Evolutionary conservation across 1,140 invertebrate species (phyloP).

Genomic region (Drosophila arizonae): DNA sequence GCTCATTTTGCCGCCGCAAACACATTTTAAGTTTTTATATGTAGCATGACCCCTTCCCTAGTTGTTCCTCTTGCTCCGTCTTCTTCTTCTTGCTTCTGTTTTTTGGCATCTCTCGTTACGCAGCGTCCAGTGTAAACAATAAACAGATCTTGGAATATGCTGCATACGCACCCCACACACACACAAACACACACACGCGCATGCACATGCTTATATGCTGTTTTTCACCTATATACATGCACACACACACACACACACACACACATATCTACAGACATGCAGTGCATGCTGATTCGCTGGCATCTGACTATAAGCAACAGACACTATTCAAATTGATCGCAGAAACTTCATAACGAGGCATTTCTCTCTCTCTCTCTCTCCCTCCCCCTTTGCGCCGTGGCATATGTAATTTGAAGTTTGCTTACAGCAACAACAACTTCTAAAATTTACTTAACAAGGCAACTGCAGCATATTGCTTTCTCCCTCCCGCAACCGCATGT

Average conservation of each 20-base stretch:
- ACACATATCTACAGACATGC: not conserved
- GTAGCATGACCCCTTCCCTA: too few relatives aligned
- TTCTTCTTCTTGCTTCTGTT: not conserved
- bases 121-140: constrained; percentile 64
- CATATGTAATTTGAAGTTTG: too few relatives aligned
- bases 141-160: constrained; percentile 67
- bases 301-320: constrained; percentile 30
- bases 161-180: constrained; percentile 11
- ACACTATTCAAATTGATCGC: constrained; percentile 1
- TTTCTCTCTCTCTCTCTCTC: not conserved
- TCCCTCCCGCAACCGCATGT: not conserved
- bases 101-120: constrained; percentile 12
- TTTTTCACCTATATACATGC: not conserved
- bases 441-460: too few relatives aligned
- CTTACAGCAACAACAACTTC: too few relatives aligned
- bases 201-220: not conserved
- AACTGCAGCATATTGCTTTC: not conserved
- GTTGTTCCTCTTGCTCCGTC: not conserved
- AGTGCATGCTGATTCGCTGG: constrained; percentile 21
- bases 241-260: not conserved
- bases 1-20: too few relatives aligned
- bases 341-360: not conserved
- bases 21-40: not conserved
- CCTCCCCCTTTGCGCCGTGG: too few relatives aligned
- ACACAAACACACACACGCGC: constrained; percentile 1